Evolutionary conservation across 2,113 vertebrate species (phyloP).

Genomic region (Ctenodactylus gundi): DNA sequence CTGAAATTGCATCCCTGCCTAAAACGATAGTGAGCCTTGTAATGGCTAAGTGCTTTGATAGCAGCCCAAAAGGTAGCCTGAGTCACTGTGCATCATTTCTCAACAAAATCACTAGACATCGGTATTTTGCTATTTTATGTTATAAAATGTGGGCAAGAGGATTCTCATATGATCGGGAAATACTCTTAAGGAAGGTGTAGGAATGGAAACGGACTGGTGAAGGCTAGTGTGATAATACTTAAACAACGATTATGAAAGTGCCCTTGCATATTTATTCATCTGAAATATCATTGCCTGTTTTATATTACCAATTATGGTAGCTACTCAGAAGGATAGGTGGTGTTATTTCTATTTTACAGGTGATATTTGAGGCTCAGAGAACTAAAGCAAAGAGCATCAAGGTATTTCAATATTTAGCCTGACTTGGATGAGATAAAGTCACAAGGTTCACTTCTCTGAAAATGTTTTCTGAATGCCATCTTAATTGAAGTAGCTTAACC

Average conservation of each 20-base stretch:
- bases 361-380: conserved; percentile 16
- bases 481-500: background rate
- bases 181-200: background rate
- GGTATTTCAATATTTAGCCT: background rate
- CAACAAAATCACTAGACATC: background rate
- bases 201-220: background rate
- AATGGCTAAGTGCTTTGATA: background rate
- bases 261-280: conserved; percentile 28
- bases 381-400: background rate
- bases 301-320: background rate
- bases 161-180: background rate
- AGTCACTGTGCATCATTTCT: background rate
- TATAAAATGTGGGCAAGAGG: background rate
- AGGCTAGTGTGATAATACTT: background rate
- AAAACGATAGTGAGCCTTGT: background rate
- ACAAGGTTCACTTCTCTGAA: background rate
- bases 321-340: background rate
- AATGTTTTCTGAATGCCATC: background rate
- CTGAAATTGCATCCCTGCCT: background rate
- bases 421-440: background rate
- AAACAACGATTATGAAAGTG: background rate
- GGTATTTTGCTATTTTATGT: background rate
- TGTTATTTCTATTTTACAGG: conserved; percentile 1
- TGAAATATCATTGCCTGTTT: background rate
- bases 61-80: background rate